Evolutionary conservation across 2,888 invertebrate species (phyloP).

Genomic region (Crossocerus cetratus): DNA sequence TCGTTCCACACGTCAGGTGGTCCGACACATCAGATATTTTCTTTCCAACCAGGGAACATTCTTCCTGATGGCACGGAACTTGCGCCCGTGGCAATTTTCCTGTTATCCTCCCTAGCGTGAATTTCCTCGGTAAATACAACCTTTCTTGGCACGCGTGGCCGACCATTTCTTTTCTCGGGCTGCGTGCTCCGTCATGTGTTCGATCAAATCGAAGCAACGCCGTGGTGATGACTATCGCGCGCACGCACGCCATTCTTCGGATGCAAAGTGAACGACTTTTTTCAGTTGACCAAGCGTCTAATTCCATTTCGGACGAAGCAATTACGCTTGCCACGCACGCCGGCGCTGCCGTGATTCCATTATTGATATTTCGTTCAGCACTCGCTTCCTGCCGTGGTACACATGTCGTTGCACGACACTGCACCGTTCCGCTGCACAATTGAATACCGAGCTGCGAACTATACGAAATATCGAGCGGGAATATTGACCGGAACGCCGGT

Average conservation of each 20-base stretch:
- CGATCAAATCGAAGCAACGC: no score
- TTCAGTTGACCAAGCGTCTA: slow-evolving; percentile 12
- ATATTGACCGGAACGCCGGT: no score
- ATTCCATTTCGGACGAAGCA: slow-evolving; percentile 7
- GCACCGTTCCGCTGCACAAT: no score
- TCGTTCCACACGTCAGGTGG: neutral
- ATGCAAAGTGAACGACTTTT: slow-evolving; percentile 8
- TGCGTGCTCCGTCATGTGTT: no score
- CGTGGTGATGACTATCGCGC: neutral
- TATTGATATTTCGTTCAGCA: slow-evolving; percentile 9
- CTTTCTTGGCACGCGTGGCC: no score
- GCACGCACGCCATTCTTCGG: neutral
- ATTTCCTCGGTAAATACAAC: no score
- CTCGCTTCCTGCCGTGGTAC: neutral
- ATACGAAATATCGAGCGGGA: no score
- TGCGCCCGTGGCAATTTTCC: neutral
- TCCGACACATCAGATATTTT: neutral
- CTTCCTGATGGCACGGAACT: neutral
- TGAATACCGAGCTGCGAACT: no score
- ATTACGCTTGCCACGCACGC: slow-evolving; percentile 6
- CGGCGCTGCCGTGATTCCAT: slow-evolving; percentile 9
- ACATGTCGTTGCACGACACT: no score
- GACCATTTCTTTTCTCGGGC: no score
- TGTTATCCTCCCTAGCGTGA: neutral
- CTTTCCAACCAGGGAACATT: neutral